phyloP scores from a whole-genome alignment of 2,113 vertebrate species.

The Ctenodactylus gundi region DNA sequence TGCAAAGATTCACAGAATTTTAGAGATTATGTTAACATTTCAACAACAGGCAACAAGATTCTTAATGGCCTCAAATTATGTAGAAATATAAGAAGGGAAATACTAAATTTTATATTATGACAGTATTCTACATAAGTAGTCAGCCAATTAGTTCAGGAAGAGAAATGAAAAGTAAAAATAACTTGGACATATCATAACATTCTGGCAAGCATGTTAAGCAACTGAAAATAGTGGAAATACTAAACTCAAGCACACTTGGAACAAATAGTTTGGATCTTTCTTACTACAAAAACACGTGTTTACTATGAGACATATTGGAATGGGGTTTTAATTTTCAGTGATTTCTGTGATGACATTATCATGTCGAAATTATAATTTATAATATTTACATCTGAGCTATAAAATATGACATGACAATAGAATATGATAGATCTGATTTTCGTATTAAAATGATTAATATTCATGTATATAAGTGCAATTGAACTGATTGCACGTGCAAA shows the following conservation, averaged over 20 bases:
- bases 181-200: not conserved
- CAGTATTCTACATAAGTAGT: not conserved
- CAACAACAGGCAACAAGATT: not conserved
- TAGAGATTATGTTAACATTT: conserved; percentile 14
- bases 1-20: conserved; percentile 22
- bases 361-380: not conserved
- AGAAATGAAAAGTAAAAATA: not conserved
- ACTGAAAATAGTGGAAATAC: not conserved
- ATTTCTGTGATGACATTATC: not conserved
- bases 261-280: not conserved
- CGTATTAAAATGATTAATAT: not conserved
- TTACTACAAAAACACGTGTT: not conserved
- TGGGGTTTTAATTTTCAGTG: not conserved
- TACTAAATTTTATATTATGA: not conserved
- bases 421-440: not conserved
- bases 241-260: not conserved
- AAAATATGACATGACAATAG: not conserved
- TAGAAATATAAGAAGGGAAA: not conserved
- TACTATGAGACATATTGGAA: not conserved
- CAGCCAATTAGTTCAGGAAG: not conserved
- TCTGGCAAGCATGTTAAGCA: not conserved
- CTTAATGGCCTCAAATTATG: not conserved
- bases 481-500: not conserved
- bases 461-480: not conserved
- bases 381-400: not conserved